These are phyloP conservation scores for Phoebastria nigripes DNA, from an alignment of 2,797 vertebrate species.

Conservation along the genomic window DNA sequence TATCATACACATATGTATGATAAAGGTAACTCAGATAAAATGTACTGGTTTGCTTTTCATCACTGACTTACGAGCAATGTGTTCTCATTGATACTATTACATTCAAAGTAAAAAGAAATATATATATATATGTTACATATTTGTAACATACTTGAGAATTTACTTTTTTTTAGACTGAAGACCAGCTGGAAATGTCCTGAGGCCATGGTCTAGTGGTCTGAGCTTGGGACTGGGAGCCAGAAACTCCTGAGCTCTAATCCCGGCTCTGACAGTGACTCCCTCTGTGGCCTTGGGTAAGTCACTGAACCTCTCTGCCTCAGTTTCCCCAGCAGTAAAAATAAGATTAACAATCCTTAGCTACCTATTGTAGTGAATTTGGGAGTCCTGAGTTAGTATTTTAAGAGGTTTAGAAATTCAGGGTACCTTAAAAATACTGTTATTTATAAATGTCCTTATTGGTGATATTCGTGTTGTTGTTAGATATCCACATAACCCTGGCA, in stretches of 20 bases:
- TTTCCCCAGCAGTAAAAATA: constrained; percentile 19
- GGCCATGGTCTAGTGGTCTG: constrained; percentile 59
- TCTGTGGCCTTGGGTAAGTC: constrained; percentile 64
- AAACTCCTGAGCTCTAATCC: constrained; percentile 61
- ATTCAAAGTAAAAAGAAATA: not conserved
- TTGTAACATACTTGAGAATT: constrained; percentile 61
- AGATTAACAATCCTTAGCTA: not conserved
- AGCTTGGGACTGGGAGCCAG: constrained; percentile 54
- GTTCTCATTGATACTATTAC: not conserved
- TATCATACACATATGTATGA: not conserved
- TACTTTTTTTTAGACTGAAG: constrained; percentile 66
- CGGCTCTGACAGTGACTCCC: constrained; percentile 53
- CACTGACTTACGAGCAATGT: not conserved
- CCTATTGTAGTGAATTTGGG: not conserved
- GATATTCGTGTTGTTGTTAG: not conserved
- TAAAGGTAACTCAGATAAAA: not conserved
- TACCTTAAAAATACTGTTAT: not conserved
- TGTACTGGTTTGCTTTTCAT: not conserved
- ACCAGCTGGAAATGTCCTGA: constrained; percentile 53
- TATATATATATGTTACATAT: constrained; percentile 34
- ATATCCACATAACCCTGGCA: not conserved
- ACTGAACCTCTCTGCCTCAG: constrained; percentile 49
- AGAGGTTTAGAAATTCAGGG: not conserved
- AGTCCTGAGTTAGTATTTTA: not conserved
- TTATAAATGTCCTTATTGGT: not conserved